Evolutionary conservation across 2,797 vertebrate genomes (phyloP).

Genomic region (Rhabdomys pumilio): DNA sequence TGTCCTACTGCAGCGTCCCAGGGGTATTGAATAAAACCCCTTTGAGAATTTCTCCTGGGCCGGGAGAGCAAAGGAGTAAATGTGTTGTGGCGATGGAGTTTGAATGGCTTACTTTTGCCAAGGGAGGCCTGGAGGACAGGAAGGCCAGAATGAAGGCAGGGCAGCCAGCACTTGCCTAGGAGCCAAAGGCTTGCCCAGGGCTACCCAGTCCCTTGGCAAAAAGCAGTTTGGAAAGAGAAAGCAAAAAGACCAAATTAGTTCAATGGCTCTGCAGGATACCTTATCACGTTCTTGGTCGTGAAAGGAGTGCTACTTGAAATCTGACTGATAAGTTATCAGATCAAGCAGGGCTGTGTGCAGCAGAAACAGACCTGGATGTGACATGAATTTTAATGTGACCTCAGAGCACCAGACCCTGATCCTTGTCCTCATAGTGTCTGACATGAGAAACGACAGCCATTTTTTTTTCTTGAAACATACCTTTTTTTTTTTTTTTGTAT

Average conservation of each 20-base stretch:
- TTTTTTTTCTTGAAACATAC: background rate
- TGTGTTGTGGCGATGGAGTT: slow-evolving; percentile 80
- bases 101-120: slow-evolving; percentile 83
- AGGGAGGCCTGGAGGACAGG: background rate
- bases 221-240: slow-evolving; percentile 83
- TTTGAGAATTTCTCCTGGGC: slow-evolving; percentile 82
- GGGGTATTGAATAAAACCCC: slow-evolving; percentile 72
- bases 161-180: slow-evolving; percentile 42
- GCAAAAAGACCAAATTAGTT: slow-evolving; percentile 85
- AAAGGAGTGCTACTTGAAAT: slow-evolving; percentile 84
- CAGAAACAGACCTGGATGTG: slow-evolving; percentile 81
- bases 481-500: slow-evolving; percentile 3
- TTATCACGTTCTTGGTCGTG: slow-evolving; percentile 84
- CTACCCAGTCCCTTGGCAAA: slow-evolving; percentile 77
- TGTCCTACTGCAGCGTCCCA: slow-evolving; percentile 75
- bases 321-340: slow-evolving; percentile 81
- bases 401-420: slow-evolving; percentile 28
- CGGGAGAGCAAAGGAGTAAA: slow-evolving; percentile 78
- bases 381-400: slow-evolving; percentile 87
- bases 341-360: slow-evolving; percentile 73
- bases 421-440: slow-evolving; percentile 64
- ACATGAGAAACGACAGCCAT: slow-evolving; percentile 46
- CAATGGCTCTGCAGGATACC: slow-evolving; percentile 85
- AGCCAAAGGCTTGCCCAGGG: slow-evolving; percentile 84
- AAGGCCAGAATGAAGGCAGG: rapidly evolving